Evolutionary conservation across 2,113 vertebrate species (phyloP).

Genomic region (Phalacrocorax carbo): DNA sequence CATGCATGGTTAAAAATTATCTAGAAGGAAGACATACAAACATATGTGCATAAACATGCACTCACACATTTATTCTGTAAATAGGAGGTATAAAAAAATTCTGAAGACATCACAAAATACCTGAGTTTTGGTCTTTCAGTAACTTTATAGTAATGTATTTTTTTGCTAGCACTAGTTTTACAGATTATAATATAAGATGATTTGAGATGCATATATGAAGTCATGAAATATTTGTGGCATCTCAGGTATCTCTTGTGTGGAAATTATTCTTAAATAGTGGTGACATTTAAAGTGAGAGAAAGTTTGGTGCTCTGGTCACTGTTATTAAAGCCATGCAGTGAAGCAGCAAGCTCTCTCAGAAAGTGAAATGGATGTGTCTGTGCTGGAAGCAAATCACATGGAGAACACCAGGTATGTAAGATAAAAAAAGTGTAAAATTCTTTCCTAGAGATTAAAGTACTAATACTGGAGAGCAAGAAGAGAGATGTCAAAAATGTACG

Average conservation of each 20-base stretch:
- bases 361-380: neutral
- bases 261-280: neutral
- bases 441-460: neutral
- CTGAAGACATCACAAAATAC: neutral
- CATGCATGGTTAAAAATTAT: neutral
- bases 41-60: fast-evolving
- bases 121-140: neutral
- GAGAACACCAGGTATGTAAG: neutral
- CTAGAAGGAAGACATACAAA: neutral
- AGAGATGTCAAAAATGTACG: neutral
- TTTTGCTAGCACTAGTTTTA: neutral
- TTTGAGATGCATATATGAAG: fast-evolving
- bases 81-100: neutral
- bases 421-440: neutral
- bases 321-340: neutral
- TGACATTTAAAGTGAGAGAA: neutral
- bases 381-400: neutral
- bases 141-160: neutral
- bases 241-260: neutral
- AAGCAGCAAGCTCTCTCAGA: neutral
- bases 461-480: neutral
- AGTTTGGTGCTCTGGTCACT: neutral
- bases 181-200: neutral
- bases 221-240: neutral
- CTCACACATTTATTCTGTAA: neutral